Evolutionary conservation across 2,888 invertebrate species (phyloP).

Genomic region (Drosophila ezoana): DNA sequence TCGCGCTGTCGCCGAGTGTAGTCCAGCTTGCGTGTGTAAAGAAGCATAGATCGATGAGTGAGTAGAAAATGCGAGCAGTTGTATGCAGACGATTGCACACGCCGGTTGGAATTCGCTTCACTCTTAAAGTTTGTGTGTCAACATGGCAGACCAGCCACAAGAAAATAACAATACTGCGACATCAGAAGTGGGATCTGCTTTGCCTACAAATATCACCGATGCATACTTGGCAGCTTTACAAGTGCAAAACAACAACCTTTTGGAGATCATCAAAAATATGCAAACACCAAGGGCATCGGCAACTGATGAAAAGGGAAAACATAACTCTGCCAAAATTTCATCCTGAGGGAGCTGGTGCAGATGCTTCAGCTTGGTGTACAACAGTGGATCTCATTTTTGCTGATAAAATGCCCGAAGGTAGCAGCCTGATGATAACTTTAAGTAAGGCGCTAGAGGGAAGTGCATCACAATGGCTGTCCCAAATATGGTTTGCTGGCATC

Average conservation of each 20-base stretch:
- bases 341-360: neutral
- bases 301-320: neutral
- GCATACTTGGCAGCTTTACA: conserved; percentile 9
- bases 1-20: too few relatives aligned
- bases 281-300: conserved; percentile 21
- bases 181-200: neutral
- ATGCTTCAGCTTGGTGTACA: neutral
- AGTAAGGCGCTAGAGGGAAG: conserved; percentile 1
- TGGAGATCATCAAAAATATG: conserved; percentile 20
- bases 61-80: neutral
- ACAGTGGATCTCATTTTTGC: conserved; percentile 1
- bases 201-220: neutral
- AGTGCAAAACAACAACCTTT: conserved; percentile 13
- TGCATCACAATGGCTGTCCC: too few relatives aligned
- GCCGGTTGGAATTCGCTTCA: conserved; percentile 3
- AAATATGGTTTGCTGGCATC: too few relatives aligned
- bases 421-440: neutral
- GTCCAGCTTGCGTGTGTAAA: too few relatives aligned
- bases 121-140: neutral
- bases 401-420: neutral
- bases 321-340: neutral
- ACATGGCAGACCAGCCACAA: neutral
- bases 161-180: neutral
- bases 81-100: neutral
- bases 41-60: too few relatives aligned